Percentiles rank a stretch among this genome's conserved stretches.
phyloP scores from a whole-genome alignment of 2,113 vertebrate species.

The Scomber scombrus region DNA sequence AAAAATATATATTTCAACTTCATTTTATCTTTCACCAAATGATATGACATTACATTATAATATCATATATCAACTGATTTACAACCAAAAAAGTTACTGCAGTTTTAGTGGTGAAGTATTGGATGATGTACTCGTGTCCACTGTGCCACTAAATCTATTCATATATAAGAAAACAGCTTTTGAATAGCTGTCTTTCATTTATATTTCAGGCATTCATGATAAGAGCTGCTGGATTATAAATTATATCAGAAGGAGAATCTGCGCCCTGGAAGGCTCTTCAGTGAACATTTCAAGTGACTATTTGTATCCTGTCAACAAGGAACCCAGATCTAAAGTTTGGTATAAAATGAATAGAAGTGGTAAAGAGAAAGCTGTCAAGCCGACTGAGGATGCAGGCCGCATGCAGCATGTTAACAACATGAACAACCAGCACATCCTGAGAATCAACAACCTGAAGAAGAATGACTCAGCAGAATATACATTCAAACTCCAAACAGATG shows the following conservation, averaged over 20 bases:
- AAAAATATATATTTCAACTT: too few relatives aligned
- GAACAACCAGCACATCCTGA: not conserved
- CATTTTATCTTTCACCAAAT: too few relatives aligned
- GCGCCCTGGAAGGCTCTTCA: constrained; percentile 5
- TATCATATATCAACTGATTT: too few relatives aligned
- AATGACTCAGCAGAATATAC: constrained; percentile 14
- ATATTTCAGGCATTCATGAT: not conserved
- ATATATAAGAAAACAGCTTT: too few relatives aligned
- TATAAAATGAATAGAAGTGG: constrained; percentile 7
- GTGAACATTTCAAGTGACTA: constrained; percentile 29
- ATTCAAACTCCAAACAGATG: not conserved
- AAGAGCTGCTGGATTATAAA: not conserved
- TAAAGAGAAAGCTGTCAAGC: rapidly evolving
- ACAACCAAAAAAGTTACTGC: too few relatives aligned
- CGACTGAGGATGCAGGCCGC: rapidly evolving
- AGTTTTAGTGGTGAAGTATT: too few relatives aligned
- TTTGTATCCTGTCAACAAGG: rapidly evolving
- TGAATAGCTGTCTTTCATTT: too few relatives aligned
- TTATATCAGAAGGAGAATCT: constrained; percentile 25
- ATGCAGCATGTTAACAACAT: not conserved
- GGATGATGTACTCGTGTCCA: too few relatives aligned
- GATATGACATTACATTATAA: too few relatives aligned
- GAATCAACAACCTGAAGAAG: constrained; percentile 17
- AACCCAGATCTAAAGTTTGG: not conserved
- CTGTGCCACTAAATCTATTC: too few relatives aligned